These are phyloP conservation scores for Elaphurus davidianus DNA, from an alignment of 2,113 vertebrate genomes.

Conservation along the genomic window DNA sequence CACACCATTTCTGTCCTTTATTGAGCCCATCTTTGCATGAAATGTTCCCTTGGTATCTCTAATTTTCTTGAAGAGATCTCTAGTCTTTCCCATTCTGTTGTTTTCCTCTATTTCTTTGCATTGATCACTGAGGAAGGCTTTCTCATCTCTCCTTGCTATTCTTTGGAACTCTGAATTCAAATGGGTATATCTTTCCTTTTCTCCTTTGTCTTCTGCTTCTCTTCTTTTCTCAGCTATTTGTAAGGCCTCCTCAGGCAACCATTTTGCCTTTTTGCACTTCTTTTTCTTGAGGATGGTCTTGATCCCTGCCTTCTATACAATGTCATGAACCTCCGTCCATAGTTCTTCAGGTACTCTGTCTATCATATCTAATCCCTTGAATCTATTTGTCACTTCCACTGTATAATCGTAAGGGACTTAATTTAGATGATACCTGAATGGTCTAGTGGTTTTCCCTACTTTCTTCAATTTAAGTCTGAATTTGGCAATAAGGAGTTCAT, in stretches of 20 bases:
- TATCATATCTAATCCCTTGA: neutral
- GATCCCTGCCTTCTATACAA: neutral
- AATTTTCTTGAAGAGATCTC: neutral
- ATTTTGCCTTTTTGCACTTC: neutral
- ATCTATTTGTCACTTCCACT: neutral
- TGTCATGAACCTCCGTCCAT: neutral
- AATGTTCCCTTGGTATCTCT: neutral
- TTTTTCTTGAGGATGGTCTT: neutral
- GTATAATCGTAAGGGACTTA: neutral
- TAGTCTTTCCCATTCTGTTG: neutral
- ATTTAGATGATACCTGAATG: neutral
- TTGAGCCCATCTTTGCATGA: neutral
- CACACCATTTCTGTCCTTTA: neutral
- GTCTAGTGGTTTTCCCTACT: neutral
- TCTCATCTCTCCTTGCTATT: neutral
- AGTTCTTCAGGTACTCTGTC: neutral
- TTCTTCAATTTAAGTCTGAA: neutral
- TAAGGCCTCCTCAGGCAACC: neutral
- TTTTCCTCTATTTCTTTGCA: neutral
- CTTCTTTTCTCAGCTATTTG: neutral
- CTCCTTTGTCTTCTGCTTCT: neutral
- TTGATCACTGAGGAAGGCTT: neutral
- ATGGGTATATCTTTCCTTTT: neutral
- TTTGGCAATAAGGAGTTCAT: neutral
- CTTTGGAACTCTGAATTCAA: neutral